Evolutionary conservation across 2,888 invertebrate genomes (phyloP), one percentile per base, ranked within the genome.

Genomic region (Mechanitis messenoides): DNA sequence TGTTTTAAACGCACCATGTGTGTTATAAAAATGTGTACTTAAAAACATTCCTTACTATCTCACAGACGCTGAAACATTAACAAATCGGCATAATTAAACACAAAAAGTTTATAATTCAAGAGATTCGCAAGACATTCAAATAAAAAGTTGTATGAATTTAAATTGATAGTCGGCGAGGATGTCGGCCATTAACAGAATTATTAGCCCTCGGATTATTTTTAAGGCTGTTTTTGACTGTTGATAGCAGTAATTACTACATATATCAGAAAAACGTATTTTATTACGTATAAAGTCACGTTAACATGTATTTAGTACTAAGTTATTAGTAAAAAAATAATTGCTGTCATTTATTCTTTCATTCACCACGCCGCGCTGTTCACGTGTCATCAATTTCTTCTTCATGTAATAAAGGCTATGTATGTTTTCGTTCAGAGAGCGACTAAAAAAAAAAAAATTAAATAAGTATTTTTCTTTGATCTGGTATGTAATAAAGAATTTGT

Each of bases 131-230:
- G 50, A 50, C 31, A 50, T 47, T 12, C 50, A 50, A 28, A 50
- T 50, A 59, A 62, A 62, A 62, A 62, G 56, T 59, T 54, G 53
- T 56, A 56, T 46, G 59, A 59, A 62, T 62, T 62, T 62, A 59
- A 62, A 59, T 59, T 62, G 59, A 59, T 59, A 59, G 55, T 56
- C 47, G 45, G 33, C 5, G 45, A 62, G 62, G 62, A 62, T 59
- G 62, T 46, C 45, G 38, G 56, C 38, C 56, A 56, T 62, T 62
- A 59, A 45, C 38, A 38, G 31, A 46, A 56, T 59, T 59, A 61
- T 61, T 58, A 61, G 55, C 59, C 28, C 31, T 31, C 11, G 50
- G 50, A 42, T 42, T 42, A 42, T 50, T 50, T 46, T 50, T 31
- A 50, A 50, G 50, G 31, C 50, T 50, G 28, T 31, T 35, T 50